phyloP scores from a whole-genome alignment of 2,888 invertebrate genomes.

The Erebia aethiops region DNA sequence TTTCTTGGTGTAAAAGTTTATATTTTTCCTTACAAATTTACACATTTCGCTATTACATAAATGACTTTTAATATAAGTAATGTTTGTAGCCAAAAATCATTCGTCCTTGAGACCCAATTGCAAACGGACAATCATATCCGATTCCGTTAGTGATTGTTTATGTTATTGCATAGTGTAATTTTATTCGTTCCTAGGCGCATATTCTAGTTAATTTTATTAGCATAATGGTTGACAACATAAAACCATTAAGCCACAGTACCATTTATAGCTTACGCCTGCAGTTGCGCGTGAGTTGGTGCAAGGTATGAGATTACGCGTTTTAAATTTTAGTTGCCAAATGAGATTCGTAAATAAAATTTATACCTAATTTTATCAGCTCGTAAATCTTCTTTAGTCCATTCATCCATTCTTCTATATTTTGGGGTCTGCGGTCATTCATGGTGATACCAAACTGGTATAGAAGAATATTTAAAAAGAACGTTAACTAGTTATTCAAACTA shows the following conservation, averaged over 20 bases:
- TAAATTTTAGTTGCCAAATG: neutral
- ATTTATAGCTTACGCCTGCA: constrained; percentile 36
- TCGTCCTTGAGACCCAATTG: constrained; percentile 33
- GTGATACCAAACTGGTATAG: too few species aligned
- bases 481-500: too few species aligned
- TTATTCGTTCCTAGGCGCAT: constrained; percentile 46
- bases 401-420: too few species aligned
- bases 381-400: neutral
- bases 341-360: too few species aligned
- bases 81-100: neutral
- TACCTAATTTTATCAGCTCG: too few species aligned
- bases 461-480: too few species aligned
- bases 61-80: too few species aligned
- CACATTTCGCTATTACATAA: too few species aligned
- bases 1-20: too few species aligned
- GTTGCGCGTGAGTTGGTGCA: constrained; percentile 29
- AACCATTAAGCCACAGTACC: constrained; percentile 49
- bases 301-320: constrained; percentile 20
- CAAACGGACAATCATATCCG: constrained; percentile 28
- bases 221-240: constrained; percentile 55
- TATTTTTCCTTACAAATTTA: too few species aligned
- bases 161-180: constrained; percentile 44
- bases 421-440: too few species aligned
- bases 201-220: constrained; percentile 53
- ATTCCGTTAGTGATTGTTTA: constrained; percentile 35